Percentiles rank a stretch among this genome's conserved stretches.
Conservation (phyloP, 2,113 vertebrate species). For the Calidris pygmaea region DNA sequence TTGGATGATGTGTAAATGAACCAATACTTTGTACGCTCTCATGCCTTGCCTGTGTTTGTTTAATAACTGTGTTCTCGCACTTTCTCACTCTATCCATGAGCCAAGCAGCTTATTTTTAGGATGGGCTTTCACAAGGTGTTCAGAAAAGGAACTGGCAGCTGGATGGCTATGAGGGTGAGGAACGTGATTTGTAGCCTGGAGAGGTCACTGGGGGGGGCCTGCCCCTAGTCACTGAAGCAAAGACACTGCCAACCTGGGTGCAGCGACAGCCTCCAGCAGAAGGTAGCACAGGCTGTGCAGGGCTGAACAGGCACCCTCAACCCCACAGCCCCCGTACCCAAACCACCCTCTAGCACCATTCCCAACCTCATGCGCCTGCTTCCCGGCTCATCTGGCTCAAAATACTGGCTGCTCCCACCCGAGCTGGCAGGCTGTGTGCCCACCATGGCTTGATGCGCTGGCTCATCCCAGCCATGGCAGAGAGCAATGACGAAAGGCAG, state of each 20-base stretch:
- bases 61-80: background rate
- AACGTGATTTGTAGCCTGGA: background rate
- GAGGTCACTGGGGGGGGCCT: background rate
- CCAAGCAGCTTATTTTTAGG: background rate
- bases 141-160: background rate
- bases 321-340: fast-evolving
- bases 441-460: fast-evolving
- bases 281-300: background rate
- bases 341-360: background rate
- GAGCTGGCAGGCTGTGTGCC: background rate
- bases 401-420: background rate
- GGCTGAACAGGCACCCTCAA: fast-evolving
- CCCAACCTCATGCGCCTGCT: background rate
- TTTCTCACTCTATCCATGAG: background rate
- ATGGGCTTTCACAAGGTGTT: background rate
- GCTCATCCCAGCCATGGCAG: fast-evolving
- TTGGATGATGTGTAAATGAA: background rate
- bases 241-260: background rate
- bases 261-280: background rate
- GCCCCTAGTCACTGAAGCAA: background rate
- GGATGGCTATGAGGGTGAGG: background rate
- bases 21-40: background rate
- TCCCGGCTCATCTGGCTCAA: background rate
- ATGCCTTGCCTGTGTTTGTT: background rate
- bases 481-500: fast-evolving